A percentile compares a stretch with the other conserved stretches of the same genome.
phyloP scores from a whole-genome alignment of 2,888 invertebrate genomes.

The Drosophila vallismaia region DNA sequence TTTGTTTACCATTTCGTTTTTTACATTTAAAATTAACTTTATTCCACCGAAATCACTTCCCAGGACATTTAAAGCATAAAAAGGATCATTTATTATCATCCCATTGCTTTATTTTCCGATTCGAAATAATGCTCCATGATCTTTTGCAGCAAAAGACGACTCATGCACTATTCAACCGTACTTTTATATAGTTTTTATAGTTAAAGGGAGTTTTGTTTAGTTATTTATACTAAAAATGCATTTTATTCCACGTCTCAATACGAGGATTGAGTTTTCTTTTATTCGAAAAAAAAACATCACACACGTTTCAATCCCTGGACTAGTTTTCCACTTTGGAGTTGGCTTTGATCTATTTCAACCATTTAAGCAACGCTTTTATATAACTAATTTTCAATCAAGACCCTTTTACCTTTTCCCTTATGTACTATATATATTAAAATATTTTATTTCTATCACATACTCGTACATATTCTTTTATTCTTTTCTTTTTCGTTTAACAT shows the following conservation, averaged over 20 bases:
- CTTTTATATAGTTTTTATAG: neutral
- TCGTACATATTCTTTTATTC: neutral
- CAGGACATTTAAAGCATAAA: neutral
- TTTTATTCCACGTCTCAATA: neutral
- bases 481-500: neutral
- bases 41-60: slow-evolving; percentile 3
- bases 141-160: neutral
- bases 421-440: neutral
- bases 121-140: slow-evolving; percentile 20
- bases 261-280: neutral
- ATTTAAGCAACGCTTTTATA: neutral
- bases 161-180: slow-evolving; percentile 14
- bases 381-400: neutral
- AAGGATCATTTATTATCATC: neutral
- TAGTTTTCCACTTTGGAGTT: neutral
- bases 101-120: too few species aligned
- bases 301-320: neutral
- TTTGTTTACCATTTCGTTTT: neutral
- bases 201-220: neutral
- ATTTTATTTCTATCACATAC: neutral
- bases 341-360: neutral
- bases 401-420: neutral
- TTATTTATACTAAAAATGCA: neutral
- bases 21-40: neutral
- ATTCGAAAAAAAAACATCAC: neutral